Conservation (phyloP, 2,797 vertebrate genomes). For the Morus bassanus region DNA sequence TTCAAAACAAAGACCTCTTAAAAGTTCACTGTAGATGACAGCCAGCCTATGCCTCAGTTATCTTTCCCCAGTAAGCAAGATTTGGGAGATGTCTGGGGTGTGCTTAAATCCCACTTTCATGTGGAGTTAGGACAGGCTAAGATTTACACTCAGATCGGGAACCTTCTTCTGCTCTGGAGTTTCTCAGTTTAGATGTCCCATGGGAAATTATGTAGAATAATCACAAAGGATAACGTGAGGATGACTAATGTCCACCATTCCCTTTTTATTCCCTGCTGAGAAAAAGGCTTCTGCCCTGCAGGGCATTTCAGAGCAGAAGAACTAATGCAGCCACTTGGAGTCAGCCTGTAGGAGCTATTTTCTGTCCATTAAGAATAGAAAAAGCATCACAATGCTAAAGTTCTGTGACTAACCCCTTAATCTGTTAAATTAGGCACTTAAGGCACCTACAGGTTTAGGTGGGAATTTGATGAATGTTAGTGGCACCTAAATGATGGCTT, state of each 20-base stretch:
- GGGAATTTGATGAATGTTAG: background rate
- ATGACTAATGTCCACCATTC: background rate
- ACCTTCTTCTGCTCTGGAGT: constrained; percentile 33
- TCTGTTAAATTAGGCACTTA: background rate
- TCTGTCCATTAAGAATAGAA: background rate
- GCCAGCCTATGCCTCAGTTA: constrained; percentile 18
- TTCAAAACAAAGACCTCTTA: constrained; percentile 30
- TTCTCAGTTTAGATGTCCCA: constrained; percentile 28
- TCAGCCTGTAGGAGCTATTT: background rate
- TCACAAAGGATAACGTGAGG: background rate
- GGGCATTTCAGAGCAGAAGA: background rate
- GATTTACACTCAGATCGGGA: background rate
- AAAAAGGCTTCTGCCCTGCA: background rate
- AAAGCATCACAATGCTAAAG: background rate
- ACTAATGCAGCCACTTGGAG: background rate
- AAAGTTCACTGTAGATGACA: background rate
- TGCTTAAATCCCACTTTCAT: background rate
- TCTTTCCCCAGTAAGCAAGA: constrained; percentile 49
- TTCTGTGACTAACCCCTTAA: background rate
- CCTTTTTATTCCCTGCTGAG: background rate
- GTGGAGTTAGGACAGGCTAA: background rate
- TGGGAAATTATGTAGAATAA: background rate
- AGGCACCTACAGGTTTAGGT: background rate
- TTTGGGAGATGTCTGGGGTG: background rate
- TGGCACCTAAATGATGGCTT: background rate